Evolutionary conservation across 2,888 invertebrate genomes (phyloP), one percentile per base, ranked within the genome.

Genomic region (Aromia moschata): DNA sequence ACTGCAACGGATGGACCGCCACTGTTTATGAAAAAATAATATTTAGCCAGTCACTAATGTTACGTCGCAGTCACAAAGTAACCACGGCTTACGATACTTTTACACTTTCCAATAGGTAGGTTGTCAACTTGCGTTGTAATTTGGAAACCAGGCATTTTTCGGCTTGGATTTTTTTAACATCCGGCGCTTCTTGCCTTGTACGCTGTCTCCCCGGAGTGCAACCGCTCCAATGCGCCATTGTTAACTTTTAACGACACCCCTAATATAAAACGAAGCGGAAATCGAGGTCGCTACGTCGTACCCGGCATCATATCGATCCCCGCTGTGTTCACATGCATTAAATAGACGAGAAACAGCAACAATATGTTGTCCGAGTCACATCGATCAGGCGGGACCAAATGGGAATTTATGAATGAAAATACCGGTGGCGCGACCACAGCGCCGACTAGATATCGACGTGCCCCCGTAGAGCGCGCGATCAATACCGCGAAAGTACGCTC

Each of bases 331-430:
- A 20, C 15, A 49, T 49, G 30, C 49, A 55, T 55, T 45, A 44
- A 55, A 45, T 44, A 55, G 37, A 31, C 16, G 45, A 49, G 49
- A 38, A 49, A 49, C 5, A 49, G 38, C 36, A 49, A 61, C 61
- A 58, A 61, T 61, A 61, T 47, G 55, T 63, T 63, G 60, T 51
- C 58, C 56, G 38, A 64, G 58, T 58, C 64, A 58, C 58, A 56
- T 58, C 56, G 56, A 58, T 55, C 57, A 47, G 44, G 37, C 30
- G 44, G 54, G 54, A 53, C 54, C 51, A 55, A 43, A 49, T 43
- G 43, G 53, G 59, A 70, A 72, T 69, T 76, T 76, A 76, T 76
- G 76, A 76, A 76, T 76, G 76, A 73, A 75, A 66, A 67, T 53
- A 64, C 65, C 49, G 60, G 58, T 60, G 62, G 64, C 59, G 63